Evolutionary conservation across 2,797 vertebrate genomes (phyloP), one percentile per base, ranked within the genome.

Genomic region (Gymnoscopelus microlampas): DNA sequence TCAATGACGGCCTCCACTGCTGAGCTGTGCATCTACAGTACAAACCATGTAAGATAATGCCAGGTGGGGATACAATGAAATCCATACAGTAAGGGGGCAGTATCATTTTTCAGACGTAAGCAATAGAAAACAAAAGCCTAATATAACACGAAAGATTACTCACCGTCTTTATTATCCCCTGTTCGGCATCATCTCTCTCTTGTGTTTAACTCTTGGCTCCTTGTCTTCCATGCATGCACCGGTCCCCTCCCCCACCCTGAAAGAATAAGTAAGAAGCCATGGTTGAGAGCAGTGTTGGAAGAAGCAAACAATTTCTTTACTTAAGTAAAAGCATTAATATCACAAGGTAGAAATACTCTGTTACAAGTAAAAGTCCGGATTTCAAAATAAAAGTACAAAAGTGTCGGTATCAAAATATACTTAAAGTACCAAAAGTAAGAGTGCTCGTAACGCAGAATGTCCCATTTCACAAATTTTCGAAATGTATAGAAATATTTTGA

Each of bases 81-180:
- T 47, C 29, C 64, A 61, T 19, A 61, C 66, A 44, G 19, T 56
- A 48, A 53, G 8, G 39, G 7, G 47, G 15, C 24, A 49, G 47
- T 24, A 51, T 62, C 68, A 71, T 56, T 55, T 73, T 66, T 35
- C 12, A 12, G 14, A 14, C 5, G 26, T 13, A 32, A 7, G 39
- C 49, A 29, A 24, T 4, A 55, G 53, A 75, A 58, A 59, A 54
- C 24, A 67, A 23, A 29, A 67, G 54, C 26, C 51, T 51, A 64
- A 9, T 54, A 14, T 13, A 53, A 56, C 10, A 50, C 5, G 8
- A 29, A 63, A 48, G 24, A 56, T n/a, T 72, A 76, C 85, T 85
- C 66, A 91, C 91, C 79, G 61, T 68, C 61, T 85, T 86, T 90
- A 91, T 44, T 79, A 87, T 84, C 76, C 86, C 85, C 88, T 87